Conservation (phyloP, 2,888 invertebrate genomes). For the Xiphydria camelus region DNA sequence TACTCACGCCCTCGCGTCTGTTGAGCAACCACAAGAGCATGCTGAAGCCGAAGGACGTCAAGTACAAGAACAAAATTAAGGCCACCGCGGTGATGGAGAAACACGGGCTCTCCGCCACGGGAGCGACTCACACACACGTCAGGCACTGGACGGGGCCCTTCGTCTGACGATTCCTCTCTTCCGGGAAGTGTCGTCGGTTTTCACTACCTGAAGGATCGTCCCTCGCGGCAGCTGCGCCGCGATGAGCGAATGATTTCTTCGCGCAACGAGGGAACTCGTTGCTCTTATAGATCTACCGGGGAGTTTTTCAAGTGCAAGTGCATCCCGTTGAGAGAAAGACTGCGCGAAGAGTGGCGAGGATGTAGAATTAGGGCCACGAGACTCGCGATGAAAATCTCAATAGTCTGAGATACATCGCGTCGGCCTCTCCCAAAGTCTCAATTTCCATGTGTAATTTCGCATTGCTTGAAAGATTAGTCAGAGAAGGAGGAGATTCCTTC, state of each 20-base stretch:
- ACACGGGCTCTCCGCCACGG: constrained; percentile 52
- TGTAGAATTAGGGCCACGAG: too few relatives aligned
- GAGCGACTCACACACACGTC: constrained; percentile 41
- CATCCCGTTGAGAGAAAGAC: neutral
- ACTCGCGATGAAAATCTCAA: neutral
- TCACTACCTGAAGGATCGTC: neutral
- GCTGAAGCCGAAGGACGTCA: constrained; percentile 77
- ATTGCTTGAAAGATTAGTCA: too few relatives aligned
- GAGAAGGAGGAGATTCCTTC: too few relatives aligned
- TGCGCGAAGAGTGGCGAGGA: too few relatives aligned
- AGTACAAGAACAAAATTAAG: constrained; percentile 71
- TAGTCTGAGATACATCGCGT: neutral
- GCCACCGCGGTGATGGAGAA: constrained; percentile 62
- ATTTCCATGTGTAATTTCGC: too few relatives aligned
- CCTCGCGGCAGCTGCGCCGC: too few relatives aligned
- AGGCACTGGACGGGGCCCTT: constrained; percentile 61
- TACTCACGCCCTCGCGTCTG: constrained; percentile 67
- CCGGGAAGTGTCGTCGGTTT: constrained; percentile 14
- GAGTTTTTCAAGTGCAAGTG: too few relatives aligned
- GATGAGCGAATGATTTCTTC: too few relatives aligned
- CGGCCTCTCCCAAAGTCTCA: too few relatives aligned
- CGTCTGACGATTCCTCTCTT: constrained; percentile 41
- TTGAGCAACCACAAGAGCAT: constrained; percentile 77
- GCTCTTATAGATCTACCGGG: too few relatives aligned
- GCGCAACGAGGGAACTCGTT: too few relatives aligned